phyloP scores from a whole-genome alignment of 2,113 vertebrate genomes.

The Rhea pennata region DNA sequence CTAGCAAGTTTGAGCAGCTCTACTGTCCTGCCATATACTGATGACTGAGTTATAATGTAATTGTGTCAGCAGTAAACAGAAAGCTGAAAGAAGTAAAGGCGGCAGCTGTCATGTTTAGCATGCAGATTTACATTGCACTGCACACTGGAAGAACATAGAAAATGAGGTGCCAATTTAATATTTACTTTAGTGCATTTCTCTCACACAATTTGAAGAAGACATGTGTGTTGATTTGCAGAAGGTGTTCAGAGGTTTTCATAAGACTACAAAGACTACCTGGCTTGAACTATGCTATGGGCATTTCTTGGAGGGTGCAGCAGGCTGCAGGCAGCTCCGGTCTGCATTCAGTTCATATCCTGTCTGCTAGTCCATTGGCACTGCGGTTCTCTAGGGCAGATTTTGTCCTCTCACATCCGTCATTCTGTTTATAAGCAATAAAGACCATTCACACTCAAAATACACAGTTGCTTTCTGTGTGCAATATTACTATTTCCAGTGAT shows the following conservation, averaged over 20 bases:
- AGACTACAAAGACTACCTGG: not conserved
- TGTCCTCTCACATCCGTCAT: not conserved
- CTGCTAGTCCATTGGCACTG: not conserved
- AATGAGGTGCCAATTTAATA: not conserved
- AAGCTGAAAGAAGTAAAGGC: not conserved
- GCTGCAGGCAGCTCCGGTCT: not conserved
- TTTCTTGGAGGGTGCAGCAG: not conserved
- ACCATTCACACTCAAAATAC: not conserved
- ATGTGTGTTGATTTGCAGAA: not conserved
- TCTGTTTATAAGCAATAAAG: not conserved
- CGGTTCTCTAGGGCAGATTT: not conserved
- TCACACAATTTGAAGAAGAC: not conserved
- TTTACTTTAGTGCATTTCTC: not conserved
- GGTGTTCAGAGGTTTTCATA: not conserved
- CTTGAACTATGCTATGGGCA: accelerated
- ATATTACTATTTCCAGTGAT: not conserved
- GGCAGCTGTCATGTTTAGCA: not conserved
- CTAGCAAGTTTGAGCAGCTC: not conserved
- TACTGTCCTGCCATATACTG: not conserved
- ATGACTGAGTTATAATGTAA: not conserved
- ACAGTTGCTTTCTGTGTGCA: accelerated
- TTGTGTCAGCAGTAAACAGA: not conserved
- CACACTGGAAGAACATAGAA: not conserved
- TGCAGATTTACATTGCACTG: not conserved
- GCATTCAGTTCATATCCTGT: not conserved